Evolutionary conservation across 2,113 vertebrate species (phyloP).

Genomic region (Mirounga angustirostris): DNA sequence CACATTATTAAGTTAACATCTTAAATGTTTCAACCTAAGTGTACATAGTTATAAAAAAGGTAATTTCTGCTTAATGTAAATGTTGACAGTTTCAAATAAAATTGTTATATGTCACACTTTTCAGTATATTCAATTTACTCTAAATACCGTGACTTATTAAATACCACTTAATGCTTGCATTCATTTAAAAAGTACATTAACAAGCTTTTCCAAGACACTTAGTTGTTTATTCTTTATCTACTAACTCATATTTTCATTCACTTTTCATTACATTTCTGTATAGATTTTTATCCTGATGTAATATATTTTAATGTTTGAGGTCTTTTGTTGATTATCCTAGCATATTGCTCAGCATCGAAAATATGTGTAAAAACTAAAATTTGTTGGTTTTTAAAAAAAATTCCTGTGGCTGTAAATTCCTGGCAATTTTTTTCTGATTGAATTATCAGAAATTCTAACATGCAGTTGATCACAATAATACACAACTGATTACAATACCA

Average conservation of each 20-base stretch:
- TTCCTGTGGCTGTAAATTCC: not conserved
- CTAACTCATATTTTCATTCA: conserved; percentile 42
- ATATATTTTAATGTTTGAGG: not conserved
- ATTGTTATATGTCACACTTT: not conserved
- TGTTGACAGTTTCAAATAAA: conserved; percentile 56
- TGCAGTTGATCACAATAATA: not conserved
- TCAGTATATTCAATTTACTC: conserved; percentile 31
- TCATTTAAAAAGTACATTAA: conserved; percentile 53
- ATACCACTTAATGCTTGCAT: not conserved
- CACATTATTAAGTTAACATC: not conserved
- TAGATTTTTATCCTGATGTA: conserved; percentile 12
- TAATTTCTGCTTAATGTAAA: conserved; percentile 56
- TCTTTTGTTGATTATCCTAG: conserved; percentile 33
- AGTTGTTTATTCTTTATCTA: not conserved
- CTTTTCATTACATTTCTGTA: not conserved
- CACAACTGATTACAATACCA: conserved; percentile 1
- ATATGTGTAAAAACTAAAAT: not conserved
- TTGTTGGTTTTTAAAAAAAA: not conserved
- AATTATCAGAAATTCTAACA: not conserved
- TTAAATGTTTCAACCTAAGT: not conserved
- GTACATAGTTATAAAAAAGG: not conserved
- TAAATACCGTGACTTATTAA: conserved; percentile 34
- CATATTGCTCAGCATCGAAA: conserved; percentile 3
- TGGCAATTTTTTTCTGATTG: conserved; percentile 40
- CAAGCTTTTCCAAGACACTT: not conserved